Conservation (phyloP, 2,797 vertebrate species). For the Hoplostethus atlanticus region DNA sequence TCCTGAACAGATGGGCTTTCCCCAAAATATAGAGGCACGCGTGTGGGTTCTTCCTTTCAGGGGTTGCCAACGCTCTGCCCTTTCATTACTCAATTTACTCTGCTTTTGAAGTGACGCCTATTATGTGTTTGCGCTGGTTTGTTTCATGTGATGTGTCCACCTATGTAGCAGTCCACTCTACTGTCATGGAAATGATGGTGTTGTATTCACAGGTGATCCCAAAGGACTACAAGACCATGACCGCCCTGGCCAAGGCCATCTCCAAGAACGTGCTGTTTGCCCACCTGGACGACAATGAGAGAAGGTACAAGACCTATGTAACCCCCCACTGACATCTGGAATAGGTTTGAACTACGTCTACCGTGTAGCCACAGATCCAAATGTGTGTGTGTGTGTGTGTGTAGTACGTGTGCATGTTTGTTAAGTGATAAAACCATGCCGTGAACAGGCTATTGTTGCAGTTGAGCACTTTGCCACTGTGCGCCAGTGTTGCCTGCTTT, state of each 20-base stretch:
- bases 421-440: conserved; percentile 17
- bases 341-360: conserved; percentile 2
- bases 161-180: conserved; percentile 51
- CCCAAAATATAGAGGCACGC: conserved; percentile 76
- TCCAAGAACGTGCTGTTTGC: conserved; percentile 98
- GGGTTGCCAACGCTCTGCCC: conserved; percentile 72
- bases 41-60: conserved; percentile 72
- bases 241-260: conserved; percentile 96
- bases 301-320: conserved; percentile 86
- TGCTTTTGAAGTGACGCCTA: conserved; percentile 67
- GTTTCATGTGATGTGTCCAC: conserved; percentile 70
- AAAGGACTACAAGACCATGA: conserved; percentile 99
- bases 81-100: conserved; percentile 76
- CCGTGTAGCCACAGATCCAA: conserved; percentile 1
- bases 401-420: conserved; percentile 18
- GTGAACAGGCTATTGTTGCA: conserved; percentile 28
- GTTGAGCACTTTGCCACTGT: conserved; percentile 55
- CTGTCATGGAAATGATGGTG: conserved; percentile 39
- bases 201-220: conserved; percentile 92
- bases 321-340: background rate
- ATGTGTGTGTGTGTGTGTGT: conserved; percentile 41
- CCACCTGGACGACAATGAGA: conserved; percentile 97
- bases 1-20: conserved; percentile 79
- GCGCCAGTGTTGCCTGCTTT: conserved; percentile 69
- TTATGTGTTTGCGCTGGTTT: conserved; percentile 62